Evolutionary conservation across 2,888 invertebrate species (phyloP).

Genomic region (Xestia rhomboidea): DNA sequence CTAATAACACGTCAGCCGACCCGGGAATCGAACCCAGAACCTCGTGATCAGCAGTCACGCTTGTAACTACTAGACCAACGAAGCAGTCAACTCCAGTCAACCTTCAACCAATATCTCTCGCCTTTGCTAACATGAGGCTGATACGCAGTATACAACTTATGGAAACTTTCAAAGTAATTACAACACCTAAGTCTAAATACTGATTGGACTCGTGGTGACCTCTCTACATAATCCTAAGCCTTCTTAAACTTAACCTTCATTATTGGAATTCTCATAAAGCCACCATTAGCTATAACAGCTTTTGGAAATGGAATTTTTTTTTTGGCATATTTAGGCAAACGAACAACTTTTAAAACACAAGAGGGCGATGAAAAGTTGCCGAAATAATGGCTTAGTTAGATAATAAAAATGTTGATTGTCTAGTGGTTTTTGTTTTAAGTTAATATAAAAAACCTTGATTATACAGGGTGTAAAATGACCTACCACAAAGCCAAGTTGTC

Average conservation of each 20-base stretch:
- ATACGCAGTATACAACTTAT: background rate
- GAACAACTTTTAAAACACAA: background rate
- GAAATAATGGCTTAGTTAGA: background rate
- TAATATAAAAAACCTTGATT: background rate
- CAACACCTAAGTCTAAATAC: background rate
- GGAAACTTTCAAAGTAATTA: background rate
- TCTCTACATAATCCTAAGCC: background rate
- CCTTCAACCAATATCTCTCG: background rate
- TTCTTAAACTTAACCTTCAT: background rate
- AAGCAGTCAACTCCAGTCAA: background rate
- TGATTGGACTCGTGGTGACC: background rate
- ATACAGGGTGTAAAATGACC: background rate
- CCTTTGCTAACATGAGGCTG: background rate
- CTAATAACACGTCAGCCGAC: background rate
- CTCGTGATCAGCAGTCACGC: background rate
- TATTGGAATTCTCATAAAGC: background rate
- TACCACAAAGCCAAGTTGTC: background rate
- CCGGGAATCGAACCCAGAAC: background rate
- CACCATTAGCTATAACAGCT: background rate
- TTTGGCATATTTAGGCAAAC: background rate
- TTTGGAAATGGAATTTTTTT: background rate
- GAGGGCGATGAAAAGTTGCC: conserved; percentile 1
- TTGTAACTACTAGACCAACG: background rate
- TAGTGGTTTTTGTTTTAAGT: background rate
- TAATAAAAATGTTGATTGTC: background rate